phyloP scores from a whole-genome alignment of 2,113 vertebrate genomes.

The Xenopus laevis region DNA sequence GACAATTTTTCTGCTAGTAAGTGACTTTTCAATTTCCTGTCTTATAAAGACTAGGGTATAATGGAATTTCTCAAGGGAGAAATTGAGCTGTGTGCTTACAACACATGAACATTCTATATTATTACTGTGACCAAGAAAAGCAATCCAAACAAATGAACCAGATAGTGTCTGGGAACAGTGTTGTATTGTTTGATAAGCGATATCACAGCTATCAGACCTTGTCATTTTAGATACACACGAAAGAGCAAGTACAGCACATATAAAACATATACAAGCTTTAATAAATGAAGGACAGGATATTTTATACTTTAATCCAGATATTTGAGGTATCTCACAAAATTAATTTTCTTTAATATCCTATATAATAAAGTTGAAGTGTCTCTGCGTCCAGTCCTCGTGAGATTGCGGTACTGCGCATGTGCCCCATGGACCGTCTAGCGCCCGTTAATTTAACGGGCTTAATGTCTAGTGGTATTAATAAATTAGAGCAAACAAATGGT shows the following conservation, averaged over 20 bases:
- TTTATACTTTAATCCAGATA: neutral
- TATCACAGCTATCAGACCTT: constrained; percentile 16
- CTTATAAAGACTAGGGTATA: constrained; percentile 29
- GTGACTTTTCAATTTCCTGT: constrained; percentile 39
- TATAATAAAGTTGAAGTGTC: too few species aligned
- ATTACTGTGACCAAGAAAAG: constrained; percentile 18
- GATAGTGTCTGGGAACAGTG: constrained; percentile 20
- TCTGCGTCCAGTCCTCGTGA: too few species aligned
- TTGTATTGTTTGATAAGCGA: constrained; percentile 32
- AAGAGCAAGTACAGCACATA: neutral
- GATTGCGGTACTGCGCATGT: too few species aligned
- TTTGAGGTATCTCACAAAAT: neutral
- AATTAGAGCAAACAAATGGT: too few species aligned
- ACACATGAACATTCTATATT: constrained; percentile 35
- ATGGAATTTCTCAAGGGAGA: constrained; percentile 37
- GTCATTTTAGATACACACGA: constrained; percentile 3
- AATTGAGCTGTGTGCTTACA: constrained; percentile 34
- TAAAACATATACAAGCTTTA: neutral
- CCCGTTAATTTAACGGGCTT: too few species aligned
- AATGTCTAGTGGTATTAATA: too few species aligned
- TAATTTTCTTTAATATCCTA: too few species aligned
- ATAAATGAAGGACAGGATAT: neutral
- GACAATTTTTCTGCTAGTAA: constrained; percentile 25
- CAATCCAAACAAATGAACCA: constrained; percentile 27
- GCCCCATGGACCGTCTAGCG: too few species aligned